phyloP scores from a whole-genome alignment of 2,888 invertebrate genomes.

The Buathra laborator region DNA sequence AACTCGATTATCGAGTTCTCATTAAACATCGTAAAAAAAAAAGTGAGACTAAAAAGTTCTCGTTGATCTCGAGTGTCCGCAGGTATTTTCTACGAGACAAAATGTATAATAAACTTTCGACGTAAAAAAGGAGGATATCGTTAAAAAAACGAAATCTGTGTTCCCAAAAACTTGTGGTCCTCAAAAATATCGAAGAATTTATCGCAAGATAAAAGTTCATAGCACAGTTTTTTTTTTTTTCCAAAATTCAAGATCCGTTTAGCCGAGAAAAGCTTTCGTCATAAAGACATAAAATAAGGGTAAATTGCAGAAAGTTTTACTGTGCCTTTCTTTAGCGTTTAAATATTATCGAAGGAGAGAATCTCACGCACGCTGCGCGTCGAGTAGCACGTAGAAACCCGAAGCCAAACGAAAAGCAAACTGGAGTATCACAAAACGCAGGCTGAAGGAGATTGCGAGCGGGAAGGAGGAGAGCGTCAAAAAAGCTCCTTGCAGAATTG shows the following conservation, averaged over 20 bases:
- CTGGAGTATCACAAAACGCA: not conserved
- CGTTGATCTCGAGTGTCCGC: not conserved
- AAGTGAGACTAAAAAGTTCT: not conserved
- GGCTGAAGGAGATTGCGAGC: conserved; percentile 6
- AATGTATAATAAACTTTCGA: not conserved
- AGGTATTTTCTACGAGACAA: not conserved
- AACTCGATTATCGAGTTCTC: no score
- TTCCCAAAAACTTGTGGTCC: no score
- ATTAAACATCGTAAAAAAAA: not conserved
- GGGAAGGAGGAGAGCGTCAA: not conserved
- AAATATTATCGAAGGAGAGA: not conserved
- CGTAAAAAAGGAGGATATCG: not conserved
- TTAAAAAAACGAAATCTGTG: not conserved
- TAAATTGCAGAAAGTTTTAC: no score
- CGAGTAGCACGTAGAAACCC: not conserved
- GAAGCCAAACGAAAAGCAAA: not conserved
- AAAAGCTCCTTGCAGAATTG: conserved; percentile 42
- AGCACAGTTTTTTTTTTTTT: not conserved
- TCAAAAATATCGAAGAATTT: not conserved
- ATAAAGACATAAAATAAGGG: not conserved
- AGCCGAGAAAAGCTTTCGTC: not conserved
- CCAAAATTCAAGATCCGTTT: not conserved
- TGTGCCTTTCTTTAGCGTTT: not conserved
- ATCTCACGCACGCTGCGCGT: not conserved
- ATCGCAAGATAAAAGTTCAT: not conserved